Conservation (phyloP, 1,140 invertebrate genomes). For the Ceratina calcarata region DNA sequence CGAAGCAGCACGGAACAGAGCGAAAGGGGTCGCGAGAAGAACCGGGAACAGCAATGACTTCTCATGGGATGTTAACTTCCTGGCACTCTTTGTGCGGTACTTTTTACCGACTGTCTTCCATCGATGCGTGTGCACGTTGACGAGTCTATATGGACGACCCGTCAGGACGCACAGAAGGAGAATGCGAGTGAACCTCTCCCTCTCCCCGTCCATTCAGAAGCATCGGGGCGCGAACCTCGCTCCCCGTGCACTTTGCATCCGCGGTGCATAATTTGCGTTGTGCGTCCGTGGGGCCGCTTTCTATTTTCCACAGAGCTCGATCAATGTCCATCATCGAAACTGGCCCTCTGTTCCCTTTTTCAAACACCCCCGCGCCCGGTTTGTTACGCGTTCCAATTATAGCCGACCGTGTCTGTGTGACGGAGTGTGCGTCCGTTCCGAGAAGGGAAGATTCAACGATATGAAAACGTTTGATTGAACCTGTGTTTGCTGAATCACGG, state of each 20-base stretch:
- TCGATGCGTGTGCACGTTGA: background rate
- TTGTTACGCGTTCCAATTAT: slow-evolving; percentile 9
- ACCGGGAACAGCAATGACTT: slow-evolving; percentile 29
- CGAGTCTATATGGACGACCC: background rate
- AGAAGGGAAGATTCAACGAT: background rate
- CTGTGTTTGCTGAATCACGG: background rate
- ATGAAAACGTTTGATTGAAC: slow-evolving; percentile 37
- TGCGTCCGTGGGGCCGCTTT: slow-evolving; percentile 51
- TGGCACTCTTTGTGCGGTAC: slow-evolving; percentile 3
- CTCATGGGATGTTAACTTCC: slow-evolving; percentile 59
- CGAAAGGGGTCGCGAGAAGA: background rate
- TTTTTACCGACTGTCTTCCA: slow-evolving; percentile 42
- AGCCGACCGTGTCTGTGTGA: background rate
- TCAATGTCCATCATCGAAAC: slow-evolving; percentile 54
- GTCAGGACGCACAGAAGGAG: slow-evolving; percentile 13
- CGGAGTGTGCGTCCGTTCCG: background rate
- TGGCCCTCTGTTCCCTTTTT: slow-evolving; percentile 5
- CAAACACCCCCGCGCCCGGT: slow-evolving; percentile 2
- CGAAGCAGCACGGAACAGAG: background rate
- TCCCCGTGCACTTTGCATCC: slow-evolving; percentile 70
- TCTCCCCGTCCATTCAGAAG: slow-evolving; percentile 60
- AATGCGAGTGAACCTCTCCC: slow-evolving; percentile 52
- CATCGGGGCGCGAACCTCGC: slow-evolving; percentile 67
- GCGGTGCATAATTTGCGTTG: slow-evolving; percentile 69
- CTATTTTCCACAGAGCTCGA: slow-evolving; percentile 18